Conservation (phyloP, 2,888 invertebrate species). For the Dryobota labecula region DNA sequence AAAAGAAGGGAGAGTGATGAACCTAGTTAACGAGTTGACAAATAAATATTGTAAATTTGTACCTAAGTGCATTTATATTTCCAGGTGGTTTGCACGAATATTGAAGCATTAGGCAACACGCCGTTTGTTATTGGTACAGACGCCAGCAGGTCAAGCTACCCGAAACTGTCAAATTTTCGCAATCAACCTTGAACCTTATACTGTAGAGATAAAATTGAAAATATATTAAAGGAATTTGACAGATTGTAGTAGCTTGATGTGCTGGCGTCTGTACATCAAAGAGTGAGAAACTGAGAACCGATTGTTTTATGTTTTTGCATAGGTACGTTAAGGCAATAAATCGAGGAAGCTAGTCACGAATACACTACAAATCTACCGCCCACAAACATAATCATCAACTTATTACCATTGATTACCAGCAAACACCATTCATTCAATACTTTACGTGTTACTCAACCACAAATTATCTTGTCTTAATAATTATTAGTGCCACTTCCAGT, state of each 20-base stretch:
- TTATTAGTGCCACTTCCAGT: constrained; percentile 23
- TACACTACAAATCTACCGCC: constrained; percentile 20
- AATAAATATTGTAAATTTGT: too few relatives aligned
- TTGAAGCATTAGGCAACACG: too few relatives aligned
- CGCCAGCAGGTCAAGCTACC: too few relatives aligned
- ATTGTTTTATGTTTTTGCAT: neutral
- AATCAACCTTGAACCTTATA: too few relatives aligned
- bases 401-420: constrained; percentile 36
- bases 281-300: neutral
- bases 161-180: too few relatives aligned
- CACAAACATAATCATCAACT: constrained; percentile 31
- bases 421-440: constrained; percentile 26
- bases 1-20: neutral
- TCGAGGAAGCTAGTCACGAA: constrained; percentile 38
- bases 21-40: neutral
- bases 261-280: too few relatives aligned
- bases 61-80: neutral
- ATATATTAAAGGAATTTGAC: too few relatives aligned
- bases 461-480: constrained; percentile 53
- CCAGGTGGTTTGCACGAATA: too few relatives aligned
- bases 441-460: constrained; percentile 30
- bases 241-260: too few relatives aligned
- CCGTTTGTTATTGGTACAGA: too few relatives aligned
- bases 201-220: too few relatives aligned
- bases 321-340: neutral